Conservation (phyloP, 1,140 invertebrate genomes). For the Periplaneta americana region DNA sequence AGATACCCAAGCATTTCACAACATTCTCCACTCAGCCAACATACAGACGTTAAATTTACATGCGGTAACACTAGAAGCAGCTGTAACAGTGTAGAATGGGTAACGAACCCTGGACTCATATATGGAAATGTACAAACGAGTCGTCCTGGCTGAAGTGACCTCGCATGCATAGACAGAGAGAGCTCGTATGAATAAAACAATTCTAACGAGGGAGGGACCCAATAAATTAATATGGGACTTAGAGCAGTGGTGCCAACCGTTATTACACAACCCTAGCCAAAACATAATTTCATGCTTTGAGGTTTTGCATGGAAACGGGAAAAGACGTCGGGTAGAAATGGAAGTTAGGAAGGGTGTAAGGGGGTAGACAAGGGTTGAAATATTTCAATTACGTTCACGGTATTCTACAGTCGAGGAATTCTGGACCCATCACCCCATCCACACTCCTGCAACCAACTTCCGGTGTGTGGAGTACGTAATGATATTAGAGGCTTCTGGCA, state of each 20-base stretch:
- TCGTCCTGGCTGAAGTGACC: neutral
- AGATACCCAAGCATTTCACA: no score
- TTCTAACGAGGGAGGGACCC: neutral
- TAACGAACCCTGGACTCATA: neutral
- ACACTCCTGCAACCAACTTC: neutral
- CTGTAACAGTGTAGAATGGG: neutral
- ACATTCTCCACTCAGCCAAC: no score
- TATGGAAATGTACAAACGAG: neutral
- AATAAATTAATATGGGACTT: neutral
- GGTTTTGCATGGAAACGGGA: neutral
- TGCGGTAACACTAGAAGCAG: no score
- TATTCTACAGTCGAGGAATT: neutral
- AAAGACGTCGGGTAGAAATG: neutral
- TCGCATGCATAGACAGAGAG: neutral
- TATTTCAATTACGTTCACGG: neutral
- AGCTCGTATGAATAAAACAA: neutral
- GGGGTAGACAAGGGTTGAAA: neutral
- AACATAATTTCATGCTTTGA: neutral
- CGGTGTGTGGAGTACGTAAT: neutral
- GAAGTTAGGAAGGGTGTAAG: no score
- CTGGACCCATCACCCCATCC: neutral
- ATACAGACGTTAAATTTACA: no score
- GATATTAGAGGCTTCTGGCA: neutral
- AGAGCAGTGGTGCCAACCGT: neutral
- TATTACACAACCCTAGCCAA: neutral